phyloP scores from a whole-genome alignment of 2,113 vertebrate species.

The Dipodomys ordii region DNA sequence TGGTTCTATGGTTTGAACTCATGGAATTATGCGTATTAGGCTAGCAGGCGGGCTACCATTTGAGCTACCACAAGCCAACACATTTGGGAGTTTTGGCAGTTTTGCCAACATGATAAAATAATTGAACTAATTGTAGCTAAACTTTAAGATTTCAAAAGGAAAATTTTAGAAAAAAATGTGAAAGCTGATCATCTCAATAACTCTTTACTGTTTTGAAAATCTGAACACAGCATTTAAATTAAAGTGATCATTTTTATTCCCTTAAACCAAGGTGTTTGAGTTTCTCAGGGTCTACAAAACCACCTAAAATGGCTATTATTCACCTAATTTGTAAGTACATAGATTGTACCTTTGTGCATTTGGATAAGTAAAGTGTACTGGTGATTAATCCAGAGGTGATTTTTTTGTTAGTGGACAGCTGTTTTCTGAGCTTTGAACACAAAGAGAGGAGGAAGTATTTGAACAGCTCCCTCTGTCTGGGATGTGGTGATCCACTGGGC shows the following conservation, averaged over 20 bases:
- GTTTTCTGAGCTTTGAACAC: constrained; percentile 56
- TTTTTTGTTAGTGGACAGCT: constrained; percentile 51
- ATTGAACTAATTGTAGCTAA: neutral
- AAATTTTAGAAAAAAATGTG: neutral
- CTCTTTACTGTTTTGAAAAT: constrained; percentile 13
- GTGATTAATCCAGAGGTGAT: constrained; percentile 57
- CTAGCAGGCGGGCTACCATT: too few relatives aligned
- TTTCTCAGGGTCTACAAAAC: constrained; percentile 67
- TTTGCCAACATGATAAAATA: constrained; percentile 26
- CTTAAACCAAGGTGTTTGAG: constrained; percentile 52
- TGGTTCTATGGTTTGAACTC: too few relatives aligned
- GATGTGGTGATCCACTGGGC: constrained; percentile 57
- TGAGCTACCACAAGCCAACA: too few relatives aligned
- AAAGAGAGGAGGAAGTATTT: constrained; percentile 52
- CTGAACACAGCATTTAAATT: constrained; percentile 63
- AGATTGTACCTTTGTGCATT: constrained; percentile 73
- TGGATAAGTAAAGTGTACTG: constrained; percentile 65
- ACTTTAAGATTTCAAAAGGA: neutral
- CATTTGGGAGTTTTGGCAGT: too few relatives aligned
- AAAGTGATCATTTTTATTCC: constrained; percentile 28
- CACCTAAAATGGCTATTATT: constrained; percentile 27
- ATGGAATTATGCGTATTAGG: too few relatives aligned
- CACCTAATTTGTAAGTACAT: constrained; percentile 57
- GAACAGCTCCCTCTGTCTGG: constrained; percentile 18
- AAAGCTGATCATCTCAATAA: neutral